Conservation (phyloP, 37 sponge, comb jelly and placozoan genomes). For the Spongilla lacustris region DNA sequence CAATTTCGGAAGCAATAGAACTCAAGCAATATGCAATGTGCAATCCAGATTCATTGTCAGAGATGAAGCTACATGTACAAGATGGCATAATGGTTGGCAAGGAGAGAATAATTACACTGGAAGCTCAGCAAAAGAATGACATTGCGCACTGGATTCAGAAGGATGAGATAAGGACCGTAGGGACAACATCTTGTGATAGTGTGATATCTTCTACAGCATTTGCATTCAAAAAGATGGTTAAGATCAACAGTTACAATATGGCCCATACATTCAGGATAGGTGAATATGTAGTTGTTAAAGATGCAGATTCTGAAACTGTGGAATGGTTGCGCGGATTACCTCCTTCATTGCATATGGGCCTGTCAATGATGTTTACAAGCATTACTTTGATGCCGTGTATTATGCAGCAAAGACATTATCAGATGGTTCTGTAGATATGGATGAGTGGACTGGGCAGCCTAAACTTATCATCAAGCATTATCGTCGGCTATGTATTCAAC, state of each 20-base stretch:
- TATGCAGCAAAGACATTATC: background rate
- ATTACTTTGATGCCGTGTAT: slow-evolving; percentile 9
- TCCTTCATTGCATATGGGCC: slow-evolving; percentile 13
- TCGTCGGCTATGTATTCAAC: background rate
- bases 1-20: background rate
- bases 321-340: slow-evolving; percentile 3
- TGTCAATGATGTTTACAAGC: background rate
- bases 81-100: background rate
- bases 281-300: background rate
- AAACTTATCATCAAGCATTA: background rate
- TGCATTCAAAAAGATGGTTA: background rate
- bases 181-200: no score
- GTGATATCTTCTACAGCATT: no score
- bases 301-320: background rate
- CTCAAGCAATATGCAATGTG: background rate
- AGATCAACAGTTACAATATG: no score
- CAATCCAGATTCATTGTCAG: background rate
- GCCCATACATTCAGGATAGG: background rate
- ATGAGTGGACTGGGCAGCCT: slow-evolving; percentile 3
- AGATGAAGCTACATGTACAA: background rate
- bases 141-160: background rate
- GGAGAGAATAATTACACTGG: background rate
- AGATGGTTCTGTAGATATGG: background rate
- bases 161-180: no score
- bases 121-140: background rate